phyloP scores from a whole-genome alignment of 2,888 invertebrate species.

The Meiosimyza platycephala region DNA sequence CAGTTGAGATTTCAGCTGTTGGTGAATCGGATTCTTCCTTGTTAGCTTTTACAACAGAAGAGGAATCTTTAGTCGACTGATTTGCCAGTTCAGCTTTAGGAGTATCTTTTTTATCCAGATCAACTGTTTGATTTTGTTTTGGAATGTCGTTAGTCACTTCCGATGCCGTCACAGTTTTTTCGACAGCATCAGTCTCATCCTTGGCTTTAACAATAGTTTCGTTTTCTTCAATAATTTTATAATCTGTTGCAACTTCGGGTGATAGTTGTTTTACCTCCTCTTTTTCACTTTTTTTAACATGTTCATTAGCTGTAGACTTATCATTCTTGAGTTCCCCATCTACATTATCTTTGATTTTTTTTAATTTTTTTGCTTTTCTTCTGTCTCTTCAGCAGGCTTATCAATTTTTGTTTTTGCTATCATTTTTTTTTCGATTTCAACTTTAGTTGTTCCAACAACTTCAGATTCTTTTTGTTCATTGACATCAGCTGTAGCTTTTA shows the following conservation, averaged over 20 bases:
- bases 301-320: not conserved
- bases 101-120: conserved; percentile 36
- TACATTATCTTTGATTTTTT: conserved; percentile 40
- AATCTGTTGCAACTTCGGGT: not conserved
- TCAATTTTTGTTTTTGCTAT: not conserved
- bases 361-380: conserved; percentile 56
- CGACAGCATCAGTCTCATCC: conserved; percentile 1
- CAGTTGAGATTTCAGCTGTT: conserved; percentile 28
- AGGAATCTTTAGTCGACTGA: conserved; percentile 46
- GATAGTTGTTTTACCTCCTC: not conserved
- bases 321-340: too few relatives aligned
- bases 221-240: too few relatives aligned
- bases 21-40: not conserved
- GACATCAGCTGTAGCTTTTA: conserved; percentile 39
- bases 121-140: conserved; percentile 26
- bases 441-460: conserved; percentile 27
- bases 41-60: conserved; percentile 41
- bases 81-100: conserved; percentile 28
- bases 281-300: conserved; percentile 5
- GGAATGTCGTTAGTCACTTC: conserved; percentile 9
- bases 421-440: conserved; percentile 27
- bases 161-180: conserved; percentile 11
- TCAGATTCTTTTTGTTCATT: conserved; percentile 27
- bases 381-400: conserved; percentile 36
- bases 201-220: conserved; percentile 18